These are phyloP conservation scores for Pheosia tremula DNA, from an alignment of 2,888 invertebrate genomes.

Conservation along the genomic window DNA sequence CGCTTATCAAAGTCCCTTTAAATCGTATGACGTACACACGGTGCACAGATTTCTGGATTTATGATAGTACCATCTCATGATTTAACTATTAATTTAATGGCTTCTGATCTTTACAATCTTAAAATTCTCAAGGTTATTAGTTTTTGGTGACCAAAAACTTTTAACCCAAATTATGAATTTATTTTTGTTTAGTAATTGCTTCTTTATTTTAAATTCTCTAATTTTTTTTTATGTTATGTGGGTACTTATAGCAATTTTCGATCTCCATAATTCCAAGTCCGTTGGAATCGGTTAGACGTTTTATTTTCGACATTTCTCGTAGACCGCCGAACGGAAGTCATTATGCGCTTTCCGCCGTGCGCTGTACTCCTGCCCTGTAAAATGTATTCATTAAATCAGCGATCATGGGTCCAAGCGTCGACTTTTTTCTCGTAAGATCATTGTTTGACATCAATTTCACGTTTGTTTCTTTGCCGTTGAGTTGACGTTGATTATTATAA, in stretches of 20 bases:
- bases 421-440: slow-evolving; percentile 51
- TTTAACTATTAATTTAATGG: neutral
- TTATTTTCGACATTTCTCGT: slow-evolving; percentile 75
- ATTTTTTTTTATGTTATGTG: neutral
- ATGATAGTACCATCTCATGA: slow-evolving; percentile 1
- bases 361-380: slow-evolving; percentile 71
- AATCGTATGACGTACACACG: slow-evolving; percentile 39
- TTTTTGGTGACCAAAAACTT: neutral
- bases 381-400: slow-evolving; percentile 79
- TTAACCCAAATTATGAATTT: no score
- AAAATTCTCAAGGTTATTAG: neutral
- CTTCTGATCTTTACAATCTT: neutral
- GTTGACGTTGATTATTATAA: slow-evolving; percentile 28
- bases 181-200: no score
- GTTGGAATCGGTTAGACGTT: slow-evolving; percentile 49
- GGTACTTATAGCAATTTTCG: slow-evolving; percentile 30
- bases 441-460: slow-evolving; percentile 49
- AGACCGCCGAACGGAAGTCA: slow-evolving; percentile 75
- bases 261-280: slow-evolving; percentile 36
- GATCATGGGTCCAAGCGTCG: slow-evolving; percentile 56
- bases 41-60: slow-evolving; percentile 24
- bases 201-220: no score
- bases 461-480: slow-evolving; percentile 34
- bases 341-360: slow-evolving; percentile 80
- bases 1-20: slow-evolving; percentile 54